Evolutionary conservation across 2,113 vertebrate species (phyloP).

Genomic region (Brachyistius frenatus): DNA sequence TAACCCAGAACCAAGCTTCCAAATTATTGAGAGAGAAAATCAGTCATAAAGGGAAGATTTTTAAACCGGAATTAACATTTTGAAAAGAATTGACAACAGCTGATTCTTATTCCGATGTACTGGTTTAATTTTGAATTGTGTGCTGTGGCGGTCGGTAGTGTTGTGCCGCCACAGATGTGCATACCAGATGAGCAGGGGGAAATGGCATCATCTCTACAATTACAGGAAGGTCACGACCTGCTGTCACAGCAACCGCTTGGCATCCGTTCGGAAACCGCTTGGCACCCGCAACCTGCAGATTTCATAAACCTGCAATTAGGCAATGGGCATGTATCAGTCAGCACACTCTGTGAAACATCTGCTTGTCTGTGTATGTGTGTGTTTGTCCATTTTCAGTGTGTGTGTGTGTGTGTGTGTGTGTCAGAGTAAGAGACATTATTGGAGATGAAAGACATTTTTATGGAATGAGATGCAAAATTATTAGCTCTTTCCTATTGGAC

Average conservation of each 20-base stretch:
- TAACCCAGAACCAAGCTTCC: background rate
- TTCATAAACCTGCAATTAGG: constrained; percentile 81
- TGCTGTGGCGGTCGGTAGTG: constrained; percentile 21
- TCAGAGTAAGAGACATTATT: constrained; percentile 11
- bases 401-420: constrained; percentile 18
- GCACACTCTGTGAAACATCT: constrained; percentile 74
- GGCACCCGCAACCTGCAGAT: constrained; percentile 76
- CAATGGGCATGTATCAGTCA: constrained; percentile 78
- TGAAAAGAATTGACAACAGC: background rate
- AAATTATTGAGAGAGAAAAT: constrained; percentile 17
- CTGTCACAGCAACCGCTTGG: constrained; percentile 75
- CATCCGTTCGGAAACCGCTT: constrained; percentile 73
- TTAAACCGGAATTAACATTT: constrained; percentile 17
- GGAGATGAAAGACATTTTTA: constrained; percentile 5
- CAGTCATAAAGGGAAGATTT: background rate
- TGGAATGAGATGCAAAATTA: no score
- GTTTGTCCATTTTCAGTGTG: constrained; percentile 23
- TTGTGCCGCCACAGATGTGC: constrained; percentile 64
- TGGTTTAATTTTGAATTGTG: constrained; percentile 28
- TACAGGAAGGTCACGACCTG: constrained; percentile 76
- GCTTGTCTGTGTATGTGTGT: constrained; percentile 42
- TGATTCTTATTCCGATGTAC: background rate
- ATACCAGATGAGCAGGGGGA: constrained; percentile 70
- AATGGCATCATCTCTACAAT: constrained; percentile 77
- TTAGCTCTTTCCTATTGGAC: no score